phyloP scores from a whole-genome alignment of 92 coral and sea anemone genomes.

The Plumapathes pennacea region DNA sequence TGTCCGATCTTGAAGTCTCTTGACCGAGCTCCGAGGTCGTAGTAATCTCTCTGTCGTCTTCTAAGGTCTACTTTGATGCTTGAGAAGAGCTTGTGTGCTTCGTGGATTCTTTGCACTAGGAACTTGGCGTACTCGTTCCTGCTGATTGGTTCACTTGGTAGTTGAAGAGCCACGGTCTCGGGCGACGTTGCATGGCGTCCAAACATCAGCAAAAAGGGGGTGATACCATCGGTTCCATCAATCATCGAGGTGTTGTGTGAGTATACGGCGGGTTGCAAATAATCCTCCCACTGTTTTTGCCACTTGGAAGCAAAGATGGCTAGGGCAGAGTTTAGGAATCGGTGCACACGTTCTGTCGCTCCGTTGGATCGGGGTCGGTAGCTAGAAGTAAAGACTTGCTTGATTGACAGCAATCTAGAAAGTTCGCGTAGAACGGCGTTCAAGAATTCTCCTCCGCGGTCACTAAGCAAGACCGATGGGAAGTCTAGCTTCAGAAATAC shows the following conservation, averaged over 20 bases:
- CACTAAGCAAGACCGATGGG: constrained; percentile 35
- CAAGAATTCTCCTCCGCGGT: constrained; percentile 44
- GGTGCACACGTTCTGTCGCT: constrained; percentile 47
- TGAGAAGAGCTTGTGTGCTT: constrained; percentile 30
- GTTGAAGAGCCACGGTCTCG: constrained; percentile 22
- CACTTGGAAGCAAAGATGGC: constrained; percentile 27
- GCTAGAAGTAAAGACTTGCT: constrained; percentile 36
- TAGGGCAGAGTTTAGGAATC: constrained; percentile 35
- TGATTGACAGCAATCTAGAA: constrained; percentile 20
- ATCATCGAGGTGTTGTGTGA: constrained; percentile 21
- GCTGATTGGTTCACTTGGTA: neutral
- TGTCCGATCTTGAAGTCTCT: constrained; percentile 5
- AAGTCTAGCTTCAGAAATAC: constrained; percentile 22
- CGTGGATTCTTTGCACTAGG: constrained; percentile 20
- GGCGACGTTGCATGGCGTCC: constrained; percentile 33
- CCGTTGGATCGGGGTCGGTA: constrained; percentile 45
- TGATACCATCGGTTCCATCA: constrained; percentile 17
- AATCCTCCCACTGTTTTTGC: constrained; percentile 10
- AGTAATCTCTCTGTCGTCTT: constrained; percentile 25
- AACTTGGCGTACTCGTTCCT: constrained; percentile 10
- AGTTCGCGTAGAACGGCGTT: constrained; percentile 32
- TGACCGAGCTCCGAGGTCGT: constrained; percentile 6
- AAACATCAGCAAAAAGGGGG: constrained; percentile 30
- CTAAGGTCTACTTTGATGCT: constrained; percentile 29
- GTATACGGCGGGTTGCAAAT: constrained; percentile 10